Base-by-base conservation (phyloP, 2,113 vertebrate genomes). In the Tetrao urogallus region DNA sequence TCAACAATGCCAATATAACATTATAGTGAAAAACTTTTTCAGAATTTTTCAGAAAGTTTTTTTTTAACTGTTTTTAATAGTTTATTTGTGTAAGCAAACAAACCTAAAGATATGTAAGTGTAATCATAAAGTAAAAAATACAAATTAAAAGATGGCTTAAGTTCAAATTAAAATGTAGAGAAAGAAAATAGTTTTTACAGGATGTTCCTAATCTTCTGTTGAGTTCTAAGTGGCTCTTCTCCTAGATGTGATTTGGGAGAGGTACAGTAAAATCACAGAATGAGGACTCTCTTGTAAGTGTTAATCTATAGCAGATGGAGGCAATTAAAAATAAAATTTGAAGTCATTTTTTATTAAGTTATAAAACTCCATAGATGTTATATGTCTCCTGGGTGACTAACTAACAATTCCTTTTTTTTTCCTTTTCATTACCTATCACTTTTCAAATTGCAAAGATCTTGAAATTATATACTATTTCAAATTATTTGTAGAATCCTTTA, bases 301-400 rank as follows among this genome's bases (percentile, higher is more conserved):
- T 40, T 64, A 2, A 45, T 72, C 24, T 69, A 21, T 21, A 86
- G 14, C 9, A 60, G 9, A 2, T 48, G 22, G 7, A 61, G 4
- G 3, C 19, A 42, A 60, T 77, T 74, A 47, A 47, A 17, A 81
- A 67, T 18, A 64, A 56, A 28, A 56, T 70, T 69, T 6, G 50
- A 36, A 82, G 8, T 70, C 6, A 45, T 64, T 84, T 38, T 65
- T 74, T 21, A 27, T 32, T 58, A 40, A 30, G 9, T 66, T 50
- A 66, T 81, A 28, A 8, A 78, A 22, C 9, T 60, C 7, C 42
- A 43, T 10, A 32, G 4, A 13, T 36, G 4, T 5, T 72, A 2
- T 32, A 66, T 28, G 3, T 50, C 4, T 12, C 3, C 19, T 50
- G 5, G 16, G 3, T 2, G 2, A 6, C 8, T 70, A 60, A 9